Conservation (phyloP, 2,888 invertebrate genomes). For the Cheilosia vernalis region DNA sequence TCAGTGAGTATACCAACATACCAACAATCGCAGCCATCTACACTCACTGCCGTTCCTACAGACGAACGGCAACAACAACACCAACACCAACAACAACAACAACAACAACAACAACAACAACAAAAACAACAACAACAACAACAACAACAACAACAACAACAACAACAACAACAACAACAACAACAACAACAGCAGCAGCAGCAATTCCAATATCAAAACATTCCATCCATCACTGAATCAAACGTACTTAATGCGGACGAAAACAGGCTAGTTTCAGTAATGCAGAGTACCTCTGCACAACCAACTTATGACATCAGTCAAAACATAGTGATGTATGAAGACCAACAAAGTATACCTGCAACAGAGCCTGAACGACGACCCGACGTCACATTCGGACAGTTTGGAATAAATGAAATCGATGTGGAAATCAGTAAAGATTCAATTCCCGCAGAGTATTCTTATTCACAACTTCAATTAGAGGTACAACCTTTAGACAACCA, state of each 20-base stretch:
- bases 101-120: neutral
- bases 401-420: conserved; percentile 81
- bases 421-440: conserved; percentile 78
- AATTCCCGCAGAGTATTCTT: conserved; percentile 28
- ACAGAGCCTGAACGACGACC: conserved; percentile 79
- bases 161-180: neutral
- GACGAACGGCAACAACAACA: conserved; percentile 23
- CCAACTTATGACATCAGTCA: conserved; percentile 12
- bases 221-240: conserved; percentile 75
- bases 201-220: conserved; percentile 57
- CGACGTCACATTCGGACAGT: conserved; percentile 82
- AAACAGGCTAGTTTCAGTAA: conserved; percentile 78
- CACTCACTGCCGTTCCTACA: conserved; percentile 63
- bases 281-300: conserved; percentile 76
- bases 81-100: neutral
- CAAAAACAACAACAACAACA: conserved; percentile 23
- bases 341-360: conserved; percentile 18
- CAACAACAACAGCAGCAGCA: conserved; percentile 9
- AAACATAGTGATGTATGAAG: conserved; percentile 5
- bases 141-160: neutral
- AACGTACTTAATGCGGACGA: conserved; percentile 78
- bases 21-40: conserved; percentile 73
- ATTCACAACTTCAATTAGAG: conserved; percentile 7
- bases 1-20: conserved; percentile 62
- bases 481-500: conserved; percentile 12